Base-by-base conservation (phyloP, 2,113 vertebrate genomes). In the Opisthocomus hoazin region DNA sequence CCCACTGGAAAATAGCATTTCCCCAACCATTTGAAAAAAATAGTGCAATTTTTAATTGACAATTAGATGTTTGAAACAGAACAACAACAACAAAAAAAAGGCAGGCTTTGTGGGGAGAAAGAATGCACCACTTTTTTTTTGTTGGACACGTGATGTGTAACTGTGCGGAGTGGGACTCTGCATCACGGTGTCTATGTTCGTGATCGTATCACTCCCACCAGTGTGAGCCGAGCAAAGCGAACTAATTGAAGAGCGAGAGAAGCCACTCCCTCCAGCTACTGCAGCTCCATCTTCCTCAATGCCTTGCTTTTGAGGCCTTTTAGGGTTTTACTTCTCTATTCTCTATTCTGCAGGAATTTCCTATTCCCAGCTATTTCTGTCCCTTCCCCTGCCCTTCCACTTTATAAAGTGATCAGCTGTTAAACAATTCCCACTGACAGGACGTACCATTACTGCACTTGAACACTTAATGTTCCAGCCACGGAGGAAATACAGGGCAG, bases 1-100 rank as follows among this genome's bases (percentile, higher is more conserved):
- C 91, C 89, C 71, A 30, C 64, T 95, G 83, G 85, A 92, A 90
- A 94, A n/a, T 19, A 39, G 91, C 70, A 92, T 83, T 90, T 90
- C 84, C 60, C 69, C 66, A 9, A 56, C 10, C 75, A 12, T 6
- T 30, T 23, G 41, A 18, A 90, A 70, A 65, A 84, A 87, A 61
- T 15, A 1, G 36, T 9, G 56, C 23, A 9, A 34, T 45, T 86
- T 89, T 70, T 36, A 63, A 89, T 58, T 30, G 76, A 89, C 80
- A 84, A 50, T 8, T 18, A 61, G 51, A 34, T 58, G 54, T 24
- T 84, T 23, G 54, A 61, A 57, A 73, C 53, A 58, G 17, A 60
- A 24, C 12, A 4, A 23, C 18, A 23, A 64, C 8, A 14, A 22
- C 37, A 43, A 29, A 6, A 10, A 23, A 51, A 24, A 19, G 26